Conservation (phyloP, 1,140 invertebrate genomes). For the Fopius arisanus region DNA sequence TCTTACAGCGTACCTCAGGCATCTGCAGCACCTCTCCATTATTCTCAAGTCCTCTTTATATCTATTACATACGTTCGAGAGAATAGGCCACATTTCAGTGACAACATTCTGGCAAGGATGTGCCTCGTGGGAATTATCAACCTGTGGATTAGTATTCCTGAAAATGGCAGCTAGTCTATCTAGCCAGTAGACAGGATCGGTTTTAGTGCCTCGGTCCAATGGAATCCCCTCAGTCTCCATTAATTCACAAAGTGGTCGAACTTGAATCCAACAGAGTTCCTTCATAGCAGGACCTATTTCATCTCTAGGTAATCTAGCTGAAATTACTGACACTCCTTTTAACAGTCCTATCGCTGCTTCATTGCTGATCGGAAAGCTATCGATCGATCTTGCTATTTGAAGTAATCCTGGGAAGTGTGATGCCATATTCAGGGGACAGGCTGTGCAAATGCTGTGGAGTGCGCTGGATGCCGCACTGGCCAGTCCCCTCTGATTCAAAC, state of each 20-base stretch:
- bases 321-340: slow-evolving; percentile 76
- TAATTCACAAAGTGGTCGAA: slow-evolving; percentile 72
- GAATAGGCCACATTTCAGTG: slow-evolving; percentile 84
- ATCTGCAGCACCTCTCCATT: slow-evolving; percentile 91
- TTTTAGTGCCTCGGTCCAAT: slow-evolving; percentile 62
- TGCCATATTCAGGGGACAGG: slow-evolving; percentile 82
- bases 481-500: slow-evolving; percentile 77
- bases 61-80: slow-evolving; percentile 79
- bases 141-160: slow-evolving; percentile 75
- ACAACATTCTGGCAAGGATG: slow-evolving; percentile 87
- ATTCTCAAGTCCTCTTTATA: slow-evolving; percentile 85
- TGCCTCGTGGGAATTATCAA: slow-evolving; percentile 67
- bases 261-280: slow-evolving; percentile 81
- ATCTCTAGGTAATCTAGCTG: slow-evolving; percentile 69
- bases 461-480: slow-evolving; percentile 81
- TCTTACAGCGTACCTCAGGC: slow-evolving; percentile 87
- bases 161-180: slow-evolving; percentile 92
- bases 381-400: slow-evolving; percentile 80
- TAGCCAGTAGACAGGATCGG: slow-evolving; percentile 91
- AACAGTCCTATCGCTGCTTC: slow-evolving; percentile 84
- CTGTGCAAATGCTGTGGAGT: slow-evolving; percentile 77
- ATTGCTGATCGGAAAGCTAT: slow-evolving; percentile 81
- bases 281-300: slow-evolving; percentile 77
- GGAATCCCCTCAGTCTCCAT: slow-evolving; percentile 62
- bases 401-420: slow-evolving; percentile 83